Conservation (phyloP, 2,113 vertebrate genomes). For the Pomatorhinus ruficollis region DNA sequence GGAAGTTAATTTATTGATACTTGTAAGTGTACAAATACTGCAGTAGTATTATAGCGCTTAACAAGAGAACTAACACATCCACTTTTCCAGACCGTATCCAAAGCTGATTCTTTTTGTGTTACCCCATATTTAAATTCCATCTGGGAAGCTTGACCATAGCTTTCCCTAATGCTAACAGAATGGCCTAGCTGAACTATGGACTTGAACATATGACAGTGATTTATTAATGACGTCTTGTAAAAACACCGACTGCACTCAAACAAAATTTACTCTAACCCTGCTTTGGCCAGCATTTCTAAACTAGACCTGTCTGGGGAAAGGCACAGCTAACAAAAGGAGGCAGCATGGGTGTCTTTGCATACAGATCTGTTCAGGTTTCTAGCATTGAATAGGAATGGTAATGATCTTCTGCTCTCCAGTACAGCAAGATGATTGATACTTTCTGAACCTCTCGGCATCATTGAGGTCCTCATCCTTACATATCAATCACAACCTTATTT, state of each 20-base stretch:
- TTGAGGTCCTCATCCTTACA: neutral
- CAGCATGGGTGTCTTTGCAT: neutral
- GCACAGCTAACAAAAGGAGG: neutral
- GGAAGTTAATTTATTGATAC: neutral
- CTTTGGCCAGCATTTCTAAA: neutral
- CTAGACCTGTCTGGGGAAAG: neutral
- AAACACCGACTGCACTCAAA: neutral
- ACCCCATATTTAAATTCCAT: neutral
- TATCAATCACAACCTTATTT: neutral
- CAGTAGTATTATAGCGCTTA: neutral
- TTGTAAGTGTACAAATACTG: neutral
- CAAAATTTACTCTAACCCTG: neutral
- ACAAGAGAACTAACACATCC: neutral
- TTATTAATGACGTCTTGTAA: neutral
- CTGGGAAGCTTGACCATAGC: neutral
- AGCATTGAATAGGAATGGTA: neutral
- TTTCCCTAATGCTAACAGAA: neutral
- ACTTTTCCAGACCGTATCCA: fast-evolving
- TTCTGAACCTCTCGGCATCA: neutral
- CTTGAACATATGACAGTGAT: neutral
- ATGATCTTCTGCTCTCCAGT: neutral
- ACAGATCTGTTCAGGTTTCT: neutral
- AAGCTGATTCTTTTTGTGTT: neutral
- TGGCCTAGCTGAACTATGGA: neutral
- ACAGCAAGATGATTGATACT: neutral